phyloP scores from a whole-genome alignment of 1,140 invertebrate species.

The Harpegnathos saltator region DNA sequence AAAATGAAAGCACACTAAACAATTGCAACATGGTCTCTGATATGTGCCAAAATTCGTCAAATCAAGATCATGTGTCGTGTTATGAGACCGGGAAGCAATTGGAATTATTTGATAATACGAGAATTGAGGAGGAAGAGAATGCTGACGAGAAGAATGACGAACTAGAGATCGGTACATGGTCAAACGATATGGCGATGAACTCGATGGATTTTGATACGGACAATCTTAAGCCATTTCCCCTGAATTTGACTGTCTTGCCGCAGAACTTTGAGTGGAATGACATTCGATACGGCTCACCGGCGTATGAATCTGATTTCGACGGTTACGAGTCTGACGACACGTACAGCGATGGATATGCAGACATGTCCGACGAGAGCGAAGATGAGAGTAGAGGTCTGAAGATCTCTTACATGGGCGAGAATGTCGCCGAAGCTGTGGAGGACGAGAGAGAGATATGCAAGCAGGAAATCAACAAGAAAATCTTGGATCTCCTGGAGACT shows the following conservation, averaged over 20 bases:
- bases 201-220: conserved; percentile 73
- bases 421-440: conserved; percentile 94
- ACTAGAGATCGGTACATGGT: conserved; percentile 96
- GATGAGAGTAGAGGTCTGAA: conserved; percentile 87
- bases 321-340: conserved; percentile 85
- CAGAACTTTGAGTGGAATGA: conserved; percentile 79
- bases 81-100: conserved; percentile 21
- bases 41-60: conserved; percentile 21
- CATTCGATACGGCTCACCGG: conserved; percentile 80
- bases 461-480: conserved; percentile 81
- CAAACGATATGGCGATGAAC: conserved; percentile 92
- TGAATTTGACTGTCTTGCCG: conserved; percentile 76
- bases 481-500: conserved; percentile 78
- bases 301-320: conserved; percentile 82
- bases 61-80: not conserved
- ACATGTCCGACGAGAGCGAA: conserved; percentile 81
- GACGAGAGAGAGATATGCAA: conserved; percentile 85
- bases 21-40: conserved; percentile 22
- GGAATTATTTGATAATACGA: conserved; percentile 67
- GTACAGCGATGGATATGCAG: conserved; percentile 80
- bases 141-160: conserved; percentile 84
- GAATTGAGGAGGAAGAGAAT: conserved; percentile 26
- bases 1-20: conserved; percentile 67
- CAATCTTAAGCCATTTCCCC: conserved; percentile 74
- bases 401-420: conserved; percentile 93